These are phyloP conservation scores for Papilio dardanus DNA, from an alignment of 1,140 invertebrate species.

Conservation along the genomic window DNA sequence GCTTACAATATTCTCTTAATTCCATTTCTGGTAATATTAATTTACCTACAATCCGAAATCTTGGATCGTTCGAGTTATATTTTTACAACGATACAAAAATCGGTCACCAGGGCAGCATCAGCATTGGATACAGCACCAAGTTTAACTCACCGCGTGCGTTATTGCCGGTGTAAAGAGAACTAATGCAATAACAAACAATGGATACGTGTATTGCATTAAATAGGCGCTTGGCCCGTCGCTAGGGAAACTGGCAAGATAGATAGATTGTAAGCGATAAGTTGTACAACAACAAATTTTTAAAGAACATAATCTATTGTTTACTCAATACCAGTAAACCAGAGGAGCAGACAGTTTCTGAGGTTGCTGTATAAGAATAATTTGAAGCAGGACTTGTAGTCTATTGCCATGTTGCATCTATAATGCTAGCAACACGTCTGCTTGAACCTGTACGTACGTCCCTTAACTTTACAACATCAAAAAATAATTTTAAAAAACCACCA, in stretches of 20 bases:
- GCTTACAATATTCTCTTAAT: background rate
- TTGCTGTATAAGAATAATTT: no score
- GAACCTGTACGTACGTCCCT: no score
- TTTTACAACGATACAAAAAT: constrained; percentile 6
- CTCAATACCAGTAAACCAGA: no score
- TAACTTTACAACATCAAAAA: background rate
- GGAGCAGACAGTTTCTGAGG: no score
- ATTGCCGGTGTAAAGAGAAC: constrained; percentile 9
- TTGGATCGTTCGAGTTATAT: background rate
- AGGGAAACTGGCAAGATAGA: background rate
- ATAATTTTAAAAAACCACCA: no score
- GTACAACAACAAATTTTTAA: background rate
- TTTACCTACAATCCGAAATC: background rate
- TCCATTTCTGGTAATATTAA: background rate
- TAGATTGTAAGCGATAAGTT: background rate
- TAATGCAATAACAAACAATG: constrained; percentile 20
- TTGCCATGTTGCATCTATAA: no score
- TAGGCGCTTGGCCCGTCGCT: constrained; percentile 18
- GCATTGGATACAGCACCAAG: background rate
- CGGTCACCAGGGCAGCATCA: constrained; percentile 27
- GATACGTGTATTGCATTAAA: constrained; percentile 26
- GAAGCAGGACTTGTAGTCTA: no score
- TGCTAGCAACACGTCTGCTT: no score
- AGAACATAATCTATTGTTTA: no score
- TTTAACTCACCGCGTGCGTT: background rate